These are phyloP conservation scores for Hippopotamyrus pictus DNA, from an alignment of 2,797 vertebrate species.

Conservation along the genomic window DNA sequence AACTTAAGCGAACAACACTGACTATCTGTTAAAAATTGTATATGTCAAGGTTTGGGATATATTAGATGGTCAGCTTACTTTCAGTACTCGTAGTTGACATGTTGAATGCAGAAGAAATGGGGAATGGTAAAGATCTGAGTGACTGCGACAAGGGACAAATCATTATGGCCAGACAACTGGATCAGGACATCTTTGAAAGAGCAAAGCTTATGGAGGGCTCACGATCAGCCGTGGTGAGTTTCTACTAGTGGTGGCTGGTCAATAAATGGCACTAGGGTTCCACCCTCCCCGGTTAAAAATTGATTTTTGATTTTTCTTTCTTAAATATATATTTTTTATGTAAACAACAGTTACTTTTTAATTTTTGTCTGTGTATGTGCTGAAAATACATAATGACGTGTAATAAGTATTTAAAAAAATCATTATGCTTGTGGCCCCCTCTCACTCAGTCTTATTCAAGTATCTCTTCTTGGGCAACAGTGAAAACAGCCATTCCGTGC, in stretches of 20 bases:
- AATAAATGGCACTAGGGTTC: neutral
- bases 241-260: neutral
- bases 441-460: neutral
- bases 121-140: neutral
- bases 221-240: neutral
- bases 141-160: neutral
- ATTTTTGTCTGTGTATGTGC: neutral
- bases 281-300: neutral
- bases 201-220: neutral
- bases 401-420: neutral
- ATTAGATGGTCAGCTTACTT: neutral
- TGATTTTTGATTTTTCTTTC: neutral
- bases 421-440: neutral
- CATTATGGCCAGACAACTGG: neutral
- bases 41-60: neutral
- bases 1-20: neutral
- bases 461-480: neutral
- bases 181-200: neutral
- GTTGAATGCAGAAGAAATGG: neutral
- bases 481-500: neutral
- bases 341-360: neutral
- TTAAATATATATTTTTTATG: neutral
- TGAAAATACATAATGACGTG: neutral
- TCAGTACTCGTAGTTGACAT: neutral
- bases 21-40: neutral